Evolutionary conservation across 2,888 invertebrate genomes (phyloP), one percentile per base, ranked within the genome.

Genomic region (Pachycephus smyrnensis): DNA sequence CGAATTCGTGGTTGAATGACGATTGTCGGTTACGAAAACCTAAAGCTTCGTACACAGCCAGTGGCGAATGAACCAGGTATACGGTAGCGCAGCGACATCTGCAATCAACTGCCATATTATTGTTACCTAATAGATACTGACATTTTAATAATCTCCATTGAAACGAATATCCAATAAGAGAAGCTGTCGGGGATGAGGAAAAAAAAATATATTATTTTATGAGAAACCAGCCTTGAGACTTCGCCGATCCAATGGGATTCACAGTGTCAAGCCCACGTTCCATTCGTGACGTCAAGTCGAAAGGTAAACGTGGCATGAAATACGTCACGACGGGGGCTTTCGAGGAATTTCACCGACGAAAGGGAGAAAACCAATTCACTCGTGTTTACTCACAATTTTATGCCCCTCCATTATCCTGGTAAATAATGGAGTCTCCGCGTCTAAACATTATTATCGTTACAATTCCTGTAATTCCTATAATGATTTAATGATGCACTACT

Each of bases 321-420:
- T 77, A 73, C 69, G 55, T n/a, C 76, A 36, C 73, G 76, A 33
- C 37, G 73, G 36, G 40, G 31, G 31, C 31, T 33, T 71, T 12
- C 31, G 71, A 4, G 31, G 31, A 71, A 32, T 33, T 33, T 30
- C 68, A 37, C 33, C 33, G 23, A 12, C 23, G 33, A 35, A 33
- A 31, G 32, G 69, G 32, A 78, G n/a, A 69, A 75, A 73, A 78
- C 75, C 78, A 74, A 77, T 77, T 68, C 73, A 75, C 73, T 78
- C 37, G 78, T 75, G 78, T 78, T 75, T 40, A 76, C 73, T 73
- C 69, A 78, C 78, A 32, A 77, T 78, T 78, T 78, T 71, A 78
- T 76, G 78, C 75, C 75, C 75, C 55, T 35, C 69, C 77, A 71
- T 78, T 76, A 23, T 69, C 30, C n/a, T 30, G 55, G 55, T 55